Evolutionary conservation across 2,888 invertebrate genomes (phyloP).

Genomic region (Drosophila buzzatii): DNA sequence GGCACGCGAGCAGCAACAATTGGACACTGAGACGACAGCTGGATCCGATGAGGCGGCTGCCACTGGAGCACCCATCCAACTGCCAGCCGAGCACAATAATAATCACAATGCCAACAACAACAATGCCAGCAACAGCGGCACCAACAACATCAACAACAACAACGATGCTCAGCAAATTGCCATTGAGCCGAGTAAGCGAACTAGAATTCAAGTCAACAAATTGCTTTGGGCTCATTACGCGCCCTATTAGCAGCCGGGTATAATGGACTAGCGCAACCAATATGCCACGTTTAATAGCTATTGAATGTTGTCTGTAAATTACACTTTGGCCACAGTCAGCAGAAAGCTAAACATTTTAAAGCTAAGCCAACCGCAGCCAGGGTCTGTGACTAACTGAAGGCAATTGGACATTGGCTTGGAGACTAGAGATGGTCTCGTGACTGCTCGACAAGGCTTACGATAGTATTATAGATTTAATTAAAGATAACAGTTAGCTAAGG

Average conservation of each 20-base stretch:
- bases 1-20: slow-evolving; percentile 64
- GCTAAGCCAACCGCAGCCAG: not conserved
- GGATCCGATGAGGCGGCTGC: slow-evolving; percentile 19
- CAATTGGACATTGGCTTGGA: slow-evolving; percentile 3
- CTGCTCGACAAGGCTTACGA: too few relatives aligned
- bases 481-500: too few relatives aligned
- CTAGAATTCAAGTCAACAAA: slow-evolving; percentile 42
- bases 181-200: slow-evolving; percentile 63
- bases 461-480: too few relatives aligned
- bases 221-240: slow-evolving; percentile 39
- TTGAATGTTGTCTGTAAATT: slow-evolving; percentile 8
- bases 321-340: slow-evolving; percentile 14
- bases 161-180: slow-evolving; percentile 72
- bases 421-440: not conserved
- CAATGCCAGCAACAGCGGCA: slow-evolving; percentile 67
- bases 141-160: slow-evolving; percentile 75
- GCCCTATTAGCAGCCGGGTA: slow-evolving; percentile 24
- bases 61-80: not conserved
- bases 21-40: slow-evolving; percentile 51
- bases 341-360: not conserved
- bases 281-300: slow-evolving; percentile 7
- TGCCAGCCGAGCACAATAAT: slow-evolving; percentile 68
- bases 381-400: not conserved
- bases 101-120: slow-evolving; percentile 75
- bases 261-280: slow-evolving; percentile 27